Percentiles rank a stretch among this genome's conserved stretches.
Evolutionary conservation across 2,113 vertebrate species (phyloP).

Genomic region (Apteryx owenii): DNA sequence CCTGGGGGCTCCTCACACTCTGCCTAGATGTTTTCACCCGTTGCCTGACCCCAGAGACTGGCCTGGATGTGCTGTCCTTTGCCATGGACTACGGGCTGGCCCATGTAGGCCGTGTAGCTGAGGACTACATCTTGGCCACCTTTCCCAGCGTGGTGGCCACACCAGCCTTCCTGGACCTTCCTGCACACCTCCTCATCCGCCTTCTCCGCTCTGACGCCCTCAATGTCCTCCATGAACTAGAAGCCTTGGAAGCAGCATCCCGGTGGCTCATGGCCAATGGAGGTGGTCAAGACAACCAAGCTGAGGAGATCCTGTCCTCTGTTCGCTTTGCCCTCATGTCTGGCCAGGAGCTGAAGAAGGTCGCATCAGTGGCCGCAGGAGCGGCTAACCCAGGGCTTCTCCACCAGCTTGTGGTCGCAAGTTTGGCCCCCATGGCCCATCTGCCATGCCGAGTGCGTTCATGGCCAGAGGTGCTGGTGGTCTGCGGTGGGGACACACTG

Average conservation of each 20-base stretch:
- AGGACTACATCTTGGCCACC: conserved; percentile 84
- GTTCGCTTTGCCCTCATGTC: conserved; percentile 93
- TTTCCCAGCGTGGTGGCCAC: conserved; percentile 83
- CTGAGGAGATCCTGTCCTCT: conserved; percentile 78
- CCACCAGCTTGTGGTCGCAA: conserved; percentile 53
- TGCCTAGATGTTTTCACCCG: conserved; percentile 82
- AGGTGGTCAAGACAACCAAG: conserved; percentile 68
- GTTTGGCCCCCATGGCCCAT: conserved; percentile 55
- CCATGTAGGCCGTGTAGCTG: conserved; percentile 77
- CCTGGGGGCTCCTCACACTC: conserved; percentile 81
- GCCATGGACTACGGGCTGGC: conserved; percentile 80
- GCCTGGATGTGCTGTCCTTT: conserved; percentile 83
- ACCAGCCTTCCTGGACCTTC: conserved; percentile 82
- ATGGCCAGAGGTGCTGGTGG: conserved; percentile 81
- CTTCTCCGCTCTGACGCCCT: conserved; percentile 82
- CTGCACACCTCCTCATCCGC: conserved; percentile 76
- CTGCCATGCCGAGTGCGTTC: conserved; percentile 77
- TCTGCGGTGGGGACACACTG: conserved; percentile 88
- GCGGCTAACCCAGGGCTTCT: conserved; percentile 42
- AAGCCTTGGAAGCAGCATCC: conserved; percentile 83
- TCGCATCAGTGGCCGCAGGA: conserved; percentile 77
- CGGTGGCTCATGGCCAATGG: conserved; percentile 84
- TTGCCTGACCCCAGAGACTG: conserved; percentile 78
- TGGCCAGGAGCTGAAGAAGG: conserved; percentile 86
- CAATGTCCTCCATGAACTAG: conserved; percentile 83